Evolutionary conservation across 2,113 vertebrate species (phyloP).

Genomic region (Camelus bactrianus): DNA sequence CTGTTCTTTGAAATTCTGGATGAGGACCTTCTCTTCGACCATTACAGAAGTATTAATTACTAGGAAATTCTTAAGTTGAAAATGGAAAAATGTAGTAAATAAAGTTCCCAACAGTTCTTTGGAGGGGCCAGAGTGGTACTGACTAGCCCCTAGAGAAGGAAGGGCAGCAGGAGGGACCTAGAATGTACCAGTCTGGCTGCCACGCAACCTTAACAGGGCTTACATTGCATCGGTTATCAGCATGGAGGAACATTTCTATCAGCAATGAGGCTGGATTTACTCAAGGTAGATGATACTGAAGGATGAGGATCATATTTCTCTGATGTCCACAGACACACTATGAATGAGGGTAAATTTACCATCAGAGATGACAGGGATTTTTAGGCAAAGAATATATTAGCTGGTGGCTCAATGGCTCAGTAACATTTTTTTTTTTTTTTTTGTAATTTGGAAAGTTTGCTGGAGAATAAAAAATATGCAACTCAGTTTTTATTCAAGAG

Average conservation of each 20-base stretch:
- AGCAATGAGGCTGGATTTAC: background rate
- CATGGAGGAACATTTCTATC: background rate
- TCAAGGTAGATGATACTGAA: background rate
- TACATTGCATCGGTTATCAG: background rate
- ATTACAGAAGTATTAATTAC: background rate
- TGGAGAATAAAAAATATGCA: background rate
- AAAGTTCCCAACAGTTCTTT: background rate
- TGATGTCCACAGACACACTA: background rate
- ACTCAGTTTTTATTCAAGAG: constrained; percentile 5
- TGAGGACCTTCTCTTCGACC: background rate
- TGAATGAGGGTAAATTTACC: background rate
- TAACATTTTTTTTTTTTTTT: background rate
- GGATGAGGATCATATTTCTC: background rate
- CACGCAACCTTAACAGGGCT: background rate
- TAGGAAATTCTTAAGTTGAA: constrained; percentile 31
- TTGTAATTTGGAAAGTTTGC: background rate
- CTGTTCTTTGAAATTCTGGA: background rate
- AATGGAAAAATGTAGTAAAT: background rate
- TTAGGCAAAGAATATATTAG: background rate
- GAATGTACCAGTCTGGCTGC: background rate
- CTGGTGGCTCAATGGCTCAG: background rate
- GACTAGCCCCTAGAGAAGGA: background rate
- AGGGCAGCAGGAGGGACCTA: background rate
- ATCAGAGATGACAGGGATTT: constrained; percentile 28
- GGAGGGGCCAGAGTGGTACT: rapidly evolving